Percentiles rank a stretch among this genome's conserved stretches.
phyloP scores from a whole-genome alignment of 2,888 invertebrate genomes.

The Agonopterix arenella region DNA sequence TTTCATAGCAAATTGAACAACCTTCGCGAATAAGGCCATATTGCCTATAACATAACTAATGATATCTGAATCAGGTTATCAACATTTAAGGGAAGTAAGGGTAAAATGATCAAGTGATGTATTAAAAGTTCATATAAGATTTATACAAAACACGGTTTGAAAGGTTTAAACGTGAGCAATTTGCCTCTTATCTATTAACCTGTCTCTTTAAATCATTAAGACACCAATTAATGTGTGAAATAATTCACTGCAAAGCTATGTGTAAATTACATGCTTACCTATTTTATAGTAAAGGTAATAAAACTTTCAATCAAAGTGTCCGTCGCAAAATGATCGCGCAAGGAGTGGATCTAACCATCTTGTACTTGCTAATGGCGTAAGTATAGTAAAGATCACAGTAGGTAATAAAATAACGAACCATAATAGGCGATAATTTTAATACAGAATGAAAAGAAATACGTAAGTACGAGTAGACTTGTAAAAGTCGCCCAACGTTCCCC shows the following conservation, averaged over 20 bases:
- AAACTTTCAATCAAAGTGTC: neutral
- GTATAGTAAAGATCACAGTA: neutral
- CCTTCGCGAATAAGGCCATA: conserved; percentile 31
- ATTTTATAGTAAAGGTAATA: neutral
- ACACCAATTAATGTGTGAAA: conserved; percentile 1
- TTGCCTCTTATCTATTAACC: conserved; percentile 2
- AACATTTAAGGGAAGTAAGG: conserved; percentile 19
- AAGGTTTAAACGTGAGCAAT: conserved; percentile 2
- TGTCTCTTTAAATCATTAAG: conserved; percentile 3
- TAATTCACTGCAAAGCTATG: neutral
- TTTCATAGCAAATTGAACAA: conserved; percentile 26
- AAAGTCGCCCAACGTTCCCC: conserved; percentile 21
- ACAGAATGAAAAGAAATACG: neutral
- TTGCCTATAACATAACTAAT: conserved; percentile 28
- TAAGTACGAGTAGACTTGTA: neutral
- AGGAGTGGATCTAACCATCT: too few relatives aligned
- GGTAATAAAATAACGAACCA: too few relatives aligned
- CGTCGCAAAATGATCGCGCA: too few relatives aligned
- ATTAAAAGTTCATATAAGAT: neutral
- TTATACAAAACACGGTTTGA: neutral
- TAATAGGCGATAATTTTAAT: neutral
- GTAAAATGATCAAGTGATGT: neutral
- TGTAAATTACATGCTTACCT: neutral
- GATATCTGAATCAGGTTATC: conserved; percentile 26
- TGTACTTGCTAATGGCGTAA: too few relatives aligned